Conservation (phyloP, 2,113 vertebrate species). For the Megaceryle torquata region DNA sequence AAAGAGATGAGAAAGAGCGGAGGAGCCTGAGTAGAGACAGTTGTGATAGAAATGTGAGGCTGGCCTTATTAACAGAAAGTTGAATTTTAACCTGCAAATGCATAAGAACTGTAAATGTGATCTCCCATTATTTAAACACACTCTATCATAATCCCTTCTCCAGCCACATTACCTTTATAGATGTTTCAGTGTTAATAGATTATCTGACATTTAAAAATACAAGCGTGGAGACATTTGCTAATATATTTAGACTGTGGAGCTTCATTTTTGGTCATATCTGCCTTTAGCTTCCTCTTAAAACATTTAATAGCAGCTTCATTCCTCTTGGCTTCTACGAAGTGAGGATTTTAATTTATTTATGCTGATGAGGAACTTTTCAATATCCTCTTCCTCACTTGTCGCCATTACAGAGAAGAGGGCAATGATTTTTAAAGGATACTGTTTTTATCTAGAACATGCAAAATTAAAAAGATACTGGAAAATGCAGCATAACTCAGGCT, state of each 20-base stretch:
- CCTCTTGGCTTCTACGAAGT: slow-evolving; percentile 24
- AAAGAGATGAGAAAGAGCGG: not conserved
- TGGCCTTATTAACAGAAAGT: not conserved
- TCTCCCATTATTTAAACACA: not conserved
- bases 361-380: slow-evolving; percentile 39
- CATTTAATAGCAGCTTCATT: slow-evolving; percentile 23
- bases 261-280: slow-evolving; percentile 40
- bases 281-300: slow-evolving; percentile 26
- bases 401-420: not conserved
- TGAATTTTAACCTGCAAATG: not conserved
- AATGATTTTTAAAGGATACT: slow-evolving; percentile 21
- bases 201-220: slow-evolving; percentile 2
- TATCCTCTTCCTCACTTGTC: slow-evolving; percentile 4
- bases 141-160: not conserved
- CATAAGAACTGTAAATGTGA: not conserved
- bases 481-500: slow-evolving; percentile 32
- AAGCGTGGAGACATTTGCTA: not conserved
- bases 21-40: not conserved
- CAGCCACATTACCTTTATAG: not conserved
- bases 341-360: slow-evolving; percentile 51
- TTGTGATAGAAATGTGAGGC: accelerated
- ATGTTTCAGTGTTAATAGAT: not conserved
- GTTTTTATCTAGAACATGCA: slow-evolving; percentile 20
- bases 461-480: slow-evolving; percentile 37
- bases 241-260: not conserved